Percentiles rank a stretch among this genome's conserved stretches.
Conservation (phyloP, 53 echinoderm and acorn worm genomes). For the Arbacia lixula region DNA sequence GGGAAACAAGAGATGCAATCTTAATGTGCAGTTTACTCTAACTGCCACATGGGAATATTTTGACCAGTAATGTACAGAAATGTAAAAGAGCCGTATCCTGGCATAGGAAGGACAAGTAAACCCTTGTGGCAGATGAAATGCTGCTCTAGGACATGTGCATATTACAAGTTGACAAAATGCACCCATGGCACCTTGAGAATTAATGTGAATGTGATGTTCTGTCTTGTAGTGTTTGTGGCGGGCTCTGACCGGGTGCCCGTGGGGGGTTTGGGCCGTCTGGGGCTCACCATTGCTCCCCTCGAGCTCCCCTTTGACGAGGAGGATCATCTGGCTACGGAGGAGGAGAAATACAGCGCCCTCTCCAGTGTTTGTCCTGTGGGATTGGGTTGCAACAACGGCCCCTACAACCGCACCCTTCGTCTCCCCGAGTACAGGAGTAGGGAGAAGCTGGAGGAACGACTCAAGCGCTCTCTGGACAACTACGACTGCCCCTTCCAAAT, state of each 20-base stretch:
- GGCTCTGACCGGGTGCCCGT: constrained; percentile 4
- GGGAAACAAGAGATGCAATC: too few species aligned
- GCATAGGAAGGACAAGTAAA: too few species aligned
- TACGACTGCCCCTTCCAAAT: constrained; percentile 24
- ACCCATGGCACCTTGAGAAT: too few species aligned
- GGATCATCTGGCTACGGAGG: too few species aligned
- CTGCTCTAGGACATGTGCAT: too few species aligned
- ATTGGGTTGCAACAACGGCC: background rate
- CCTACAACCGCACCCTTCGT: background rate
- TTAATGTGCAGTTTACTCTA: too few species aligned
- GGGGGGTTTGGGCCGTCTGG: background rate
- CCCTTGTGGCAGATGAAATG: too few species aligned
- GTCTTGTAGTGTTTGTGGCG: constrained; percentile 8
- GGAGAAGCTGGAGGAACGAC: background rate
- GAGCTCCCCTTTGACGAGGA: background rate
- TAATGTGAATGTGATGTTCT: background rate
- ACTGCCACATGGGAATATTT: too few species aligned
- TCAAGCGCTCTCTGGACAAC: background rate
- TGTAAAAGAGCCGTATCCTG: too few species aligned
- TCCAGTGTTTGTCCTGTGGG: background rate
- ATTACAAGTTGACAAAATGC: too few species aligned
- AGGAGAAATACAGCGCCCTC: background rate
- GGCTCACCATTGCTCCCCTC: background rate
- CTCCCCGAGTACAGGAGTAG: constrained; percentile 7
- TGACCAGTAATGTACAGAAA: too few species aligned